Percentiles rank a stretch among this genome's conserved stretches.
These are phyloP conservation scores for Mugil cephalus DNA, from an alignment of 2,113 vertebrate species.

Conservation along the genomic window DNA sequence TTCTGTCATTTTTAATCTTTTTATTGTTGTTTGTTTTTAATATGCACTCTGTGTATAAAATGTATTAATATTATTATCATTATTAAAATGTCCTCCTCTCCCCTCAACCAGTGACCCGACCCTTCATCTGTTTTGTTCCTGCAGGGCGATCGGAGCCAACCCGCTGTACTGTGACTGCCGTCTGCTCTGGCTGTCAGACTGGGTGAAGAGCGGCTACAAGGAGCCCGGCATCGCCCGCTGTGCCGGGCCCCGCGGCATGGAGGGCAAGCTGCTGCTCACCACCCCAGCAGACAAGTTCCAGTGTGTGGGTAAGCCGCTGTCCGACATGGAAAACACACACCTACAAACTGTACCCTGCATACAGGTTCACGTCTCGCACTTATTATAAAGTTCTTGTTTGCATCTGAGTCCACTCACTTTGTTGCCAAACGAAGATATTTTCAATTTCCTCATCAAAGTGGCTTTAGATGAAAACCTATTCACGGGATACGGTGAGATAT, in stretches of 20 bases:
- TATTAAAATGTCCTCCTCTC: no score
- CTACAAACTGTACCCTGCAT: background rate
- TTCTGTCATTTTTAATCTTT: no score
- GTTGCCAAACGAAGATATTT: background rate
- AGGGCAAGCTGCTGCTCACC: slow-evolving; percentile 96
- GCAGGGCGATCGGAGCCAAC: slow-evolving; percentile 94
- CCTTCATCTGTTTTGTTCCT: background rate
- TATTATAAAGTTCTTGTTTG: no score
- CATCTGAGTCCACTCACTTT: background rate
- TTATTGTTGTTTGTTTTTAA: no score
- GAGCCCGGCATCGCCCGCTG: slow-evolving; percentile 98
- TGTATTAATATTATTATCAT: no score
- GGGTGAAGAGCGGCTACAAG: slow-evolving; percentile 99
- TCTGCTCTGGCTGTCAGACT: slow-evolving; percentile 96
- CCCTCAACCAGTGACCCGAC: background rate
- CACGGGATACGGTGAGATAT: background rate
- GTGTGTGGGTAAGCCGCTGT: slow-evolving; percentile 82
- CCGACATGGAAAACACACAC: background rate
- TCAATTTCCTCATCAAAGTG: background rate
- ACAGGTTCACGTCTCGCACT: no score
- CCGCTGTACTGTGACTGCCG: slow-evolving; percentile 96
- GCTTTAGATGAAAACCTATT: background rate
- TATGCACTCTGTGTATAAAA: no score
- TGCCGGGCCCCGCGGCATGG: slow-evolving; percentile 90
- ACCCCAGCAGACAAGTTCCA: slow-evolving; percentile 96